Base-by-base conservation (phyloP, 2,113 vertebrate species). In the Butorides virescens region DNA sequence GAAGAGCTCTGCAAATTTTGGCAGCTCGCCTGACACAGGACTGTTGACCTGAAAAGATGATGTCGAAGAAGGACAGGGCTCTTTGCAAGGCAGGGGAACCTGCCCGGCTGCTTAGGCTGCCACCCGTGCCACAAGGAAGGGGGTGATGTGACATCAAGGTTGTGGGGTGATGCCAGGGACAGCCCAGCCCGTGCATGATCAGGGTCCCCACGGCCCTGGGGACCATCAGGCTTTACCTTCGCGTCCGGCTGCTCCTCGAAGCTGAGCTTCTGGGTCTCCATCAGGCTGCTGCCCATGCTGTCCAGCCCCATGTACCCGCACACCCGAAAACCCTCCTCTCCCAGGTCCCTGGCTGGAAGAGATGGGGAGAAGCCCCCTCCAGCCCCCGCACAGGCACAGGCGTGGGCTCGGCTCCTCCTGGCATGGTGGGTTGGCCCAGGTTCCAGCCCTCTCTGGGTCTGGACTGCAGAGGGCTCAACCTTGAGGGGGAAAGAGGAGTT, bases 271-370 rank as follows among this genome's bases (percentile, higher is more conserved):
- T 99, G 98, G 1, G 98, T 93, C 95, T 99, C 99, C 30, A 97
- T 93, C 81, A 98, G 98, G 75, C 98, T 98, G 94, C 98, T 98
- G 36, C 97, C 97, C 70, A 98, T 97, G 67, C 98, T 99, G 97
- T 99, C 99, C 97, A 99, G 98, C 88, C 99, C 99, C 99, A 99
- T 99, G 98, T 99, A 99, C 3, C 99, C 99, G 39, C 98, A 98
- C 62, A 99, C 89, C 3, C 70, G 97, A 93, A 98, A 97, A 29
- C 98, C 98, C 0, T 96, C 79, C 67, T 99, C 98, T n/a, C 97
- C 97, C 0, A 94, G 66, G 61, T 98, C 99, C 36, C 96, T 97
- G 9, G 95, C 98, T 99, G 92, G n/a, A 90, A 95, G 75, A 95
- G 22, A 94, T 7, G 11, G 34, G 76, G 42, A 66, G 34, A 86